Conservation (phyloP, 1,140 invertebrate species). For the Scaptomyza montana region DNA sequence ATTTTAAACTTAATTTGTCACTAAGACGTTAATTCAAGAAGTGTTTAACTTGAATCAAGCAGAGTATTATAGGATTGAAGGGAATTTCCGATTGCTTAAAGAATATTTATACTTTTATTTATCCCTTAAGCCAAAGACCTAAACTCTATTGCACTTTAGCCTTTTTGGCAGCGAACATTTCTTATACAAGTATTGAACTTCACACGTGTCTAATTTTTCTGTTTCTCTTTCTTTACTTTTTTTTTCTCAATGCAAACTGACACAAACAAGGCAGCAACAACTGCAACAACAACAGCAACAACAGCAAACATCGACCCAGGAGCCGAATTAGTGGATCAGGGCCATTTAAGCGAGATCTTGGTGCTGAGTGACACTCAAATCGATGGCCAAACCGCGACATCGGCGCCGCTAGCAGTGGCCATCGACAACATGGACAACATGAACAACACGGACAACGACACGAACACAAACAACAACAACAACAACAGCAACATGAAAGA, state of each 20-base stretch:
- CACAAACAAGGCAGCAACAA: constrained; percentile 40
- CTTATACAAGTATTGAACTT: constrained; percentile 34
- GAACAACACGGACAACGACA: constrained; percentile 53
- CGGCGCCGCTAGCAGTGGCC: constrained; percentile 59
- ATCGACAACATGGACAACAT: constrained; percentile 53
- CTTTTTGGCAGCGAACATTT: background rate
- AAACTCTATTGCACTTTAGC: background rate
- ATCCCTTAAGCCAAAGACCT: too few relatives aligned
- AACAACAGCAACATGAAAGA: constrained; percentile 46
- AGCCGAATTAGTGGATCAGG: constrained; percentile 55
- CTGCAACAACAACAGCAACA: constrained; percentile 11
- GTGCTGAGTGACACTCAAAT: constrained; percentile 81
- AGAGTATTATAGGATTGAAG: too few relatives aligned
- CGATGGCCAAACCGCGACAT: constrained; percentile 53
- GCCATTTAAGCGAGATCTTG: constrained; percentile 76
- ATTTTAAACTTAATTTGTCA: too few relatives aligned
- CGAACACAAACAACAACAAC: constrained; percentile 18
- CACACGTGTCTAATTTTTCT: constrained; percentile 62
- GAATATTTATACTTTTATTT: too few relatives aligned
- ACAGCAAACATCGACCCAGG: constrained; percentile 20
- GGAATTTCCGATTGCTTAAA: too few relatives aligned
- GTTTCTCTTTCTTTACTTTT: constrained; percentile 19
- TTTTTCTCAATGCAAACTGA: constrained; percentile 35
- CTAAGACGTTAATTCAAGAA: too few relatives aligned
- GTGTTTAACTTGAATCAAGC: too few relatives aligned